These are phyloP conservation scores for Galaxea fascicularis DNA, from an alignment of 92 coral and sea anemone genomes.

Conservation along the genomic window DNA sequence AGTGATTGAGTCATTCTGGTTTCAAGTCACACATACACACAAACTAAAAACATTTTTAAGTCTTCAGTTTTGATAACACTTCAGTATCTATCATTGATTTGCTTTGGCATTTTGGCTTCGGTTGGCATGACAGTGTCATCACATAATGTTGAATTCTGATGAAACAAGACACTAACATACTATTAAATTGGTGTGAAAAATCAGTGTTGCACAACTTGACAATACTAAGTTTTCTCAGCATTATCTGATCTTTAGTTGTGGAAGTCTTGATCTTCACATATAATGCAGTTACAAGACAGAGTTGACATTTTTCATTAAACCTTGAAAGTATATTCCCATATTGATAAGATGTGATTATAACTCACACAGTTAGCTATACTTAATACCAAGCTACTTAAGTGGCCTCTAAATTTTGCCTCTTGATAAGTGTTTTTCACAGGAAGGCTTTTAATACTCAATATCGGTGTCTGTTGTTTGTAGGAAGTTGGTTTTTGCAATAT, in stretches of 20 bases:
- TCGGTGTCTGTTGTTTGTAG: background rate
- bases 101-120: background rate
- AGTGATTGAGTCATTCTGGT: background rate
- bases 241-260: background rate
- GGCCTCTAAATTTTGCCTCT: slow-evolving; percentile 7
- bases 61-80: background rate
- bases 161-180: background rate
- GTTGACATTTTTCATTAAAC: background rate
- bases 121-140: background rate
- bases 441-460: slow-evolving; percentile 3
- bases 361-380: background rate
- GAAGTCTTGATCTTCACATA: too few species aligned
- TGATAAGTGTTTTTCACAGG: slow-evolving; percentile 8
- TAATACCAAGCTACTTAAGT: background rate
- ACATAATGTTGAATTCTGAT: background rate
- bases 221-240: background rate
- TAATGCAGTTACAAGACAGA: background rate
- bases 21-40: background rate
- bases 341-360: background rate
- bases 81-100: background rate
- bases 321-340: background rate
- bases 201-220: background rate
- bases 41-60: background rate
- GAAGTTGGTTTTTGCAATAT: background rate
- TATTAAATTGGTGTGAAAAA: background rate